A percentile compares a stretch with the other conserved stretches of the same genome.
Conservation (phyloP, 1,140 invertebrate genomes). For the Belonocnema kinseyi region DNA sequence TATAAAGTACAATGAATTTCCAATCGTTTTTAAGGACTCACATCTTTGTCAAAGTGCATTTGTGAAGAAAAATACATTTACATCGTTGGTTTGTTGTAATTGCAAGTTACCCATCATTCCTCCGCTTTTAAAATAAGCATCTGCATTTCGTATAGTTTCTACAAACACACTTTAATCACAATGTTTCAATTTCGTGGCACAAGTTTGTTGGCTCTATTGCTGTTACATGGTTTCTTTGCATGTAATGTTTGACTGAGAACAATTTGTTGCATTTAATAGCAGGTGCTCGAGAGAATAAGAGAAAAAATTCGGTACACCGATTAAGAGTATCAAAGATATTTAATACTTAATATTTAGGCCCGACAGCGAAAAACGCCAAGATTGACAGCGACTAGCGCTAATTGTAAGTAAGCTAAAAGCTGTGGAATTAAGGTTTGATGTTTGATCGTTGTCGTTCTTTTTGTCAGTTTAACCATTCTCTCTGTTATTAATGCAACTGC, state of each 20-base stretch:
- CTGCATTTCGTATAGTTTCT: conserved; percentile 2
- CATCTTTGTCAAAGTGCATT: conserved; percentile 4
- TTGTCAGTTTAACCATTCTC: conserved; percentile 11
- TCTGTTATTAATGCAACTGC: conserved; percentile 22
- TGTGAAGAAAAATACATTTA: background rate
- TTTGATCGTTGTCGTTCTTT: conserved; percentile 24
- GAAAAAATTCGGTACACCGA: conserved; percentile 10
- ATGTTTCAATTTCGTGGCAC: conserved; percentile 7
- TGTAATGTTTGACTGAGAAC: background rate
- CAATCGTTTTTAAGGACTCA: background rate
- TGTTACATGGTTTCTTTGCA: background rate
- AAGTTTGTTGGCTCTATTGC: conserved; percentile 1
- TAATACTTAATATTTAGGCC: conserved; percentile 21
- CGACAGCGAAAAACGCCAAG: conserved; percentile 17
- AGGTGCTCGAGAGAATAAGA: conserved; percentile 21
- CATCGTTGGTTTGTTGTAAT: background rate
- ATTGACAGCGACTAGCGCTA: background rate
- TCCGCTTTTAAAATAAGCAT: background rate
- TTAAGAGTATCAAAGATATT: background rate
- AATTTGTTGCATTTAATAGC: conserved; percentile 22
- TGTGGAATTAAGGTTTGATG: conserved; percentile 18
- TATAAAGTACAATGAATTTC: conserved; percentile 13
- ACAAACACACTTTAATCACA: conserved; percentile 16
- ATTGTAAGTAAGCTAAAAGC: conserved; percentile 9
- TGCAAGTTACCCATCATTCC: background rate